These are phyloP conservation scores for Lycorma delicatula DNA, from an alignment of 1,140 invertebrate genomes.

Conservation along the genomic window DNA sequence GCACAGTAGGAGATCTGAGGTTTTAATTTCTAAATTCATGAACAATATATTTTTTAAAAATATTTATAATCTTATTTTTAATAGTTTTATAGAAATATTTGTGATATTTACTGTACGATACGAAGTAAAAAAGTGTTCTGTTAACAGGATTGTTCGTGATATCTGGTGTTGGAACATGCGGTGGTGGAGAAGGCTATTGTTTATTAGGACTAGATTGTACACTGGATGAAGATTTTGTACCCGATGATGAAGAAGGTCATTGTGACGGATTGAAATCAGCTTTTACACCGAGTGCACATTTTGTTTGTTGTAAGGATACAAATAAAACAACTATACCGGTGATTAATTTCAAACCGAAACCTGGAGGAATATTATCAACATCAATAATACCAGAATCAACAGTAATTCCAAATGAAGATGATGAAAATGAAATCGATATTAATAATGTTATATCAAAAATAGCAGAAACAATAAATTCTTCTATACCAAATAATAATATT, in stretches of 20 bases:
- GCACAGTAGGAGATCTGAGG: too few relatives aligned
- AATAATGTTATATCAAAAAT: constrained; percentile 2
- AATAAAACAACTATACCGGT: constrained; percentile 9
- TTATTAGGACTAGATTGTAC: constrained; percentile 37
- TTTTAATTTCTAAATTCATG: too few relatives aligned
- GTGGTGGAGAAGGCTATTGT: constrained; percentile 39
- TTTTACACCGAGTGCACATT: constrained; percentile 39
- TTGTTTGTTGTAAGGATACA: constrained; percentile 37
- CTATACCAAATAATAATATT: too few relatives aligned
- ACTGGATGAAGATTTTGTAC: constrained; percentile 38
- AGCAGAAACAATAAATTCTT: background rate
- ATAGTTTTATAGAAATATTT: too few relatives aligned
- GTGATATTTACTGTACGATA: too few relatives aligned
- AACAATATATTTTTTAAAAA: too few relatives aligned
- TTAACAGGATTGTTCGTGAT: constrained; percentile 41
- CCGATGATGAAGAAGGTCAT: constrained; percentile 35
- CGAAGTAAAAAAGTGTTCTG: constrained; percentile 7
- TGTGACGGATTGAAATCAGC: constrained; percentile 38
- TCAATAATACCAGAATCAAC: background rate
- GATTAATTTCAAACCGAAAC: background rate
- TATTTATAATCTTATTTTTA: too few relatives aligned
- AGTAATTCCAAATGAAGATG: background rate
- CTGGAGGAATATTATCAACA: background rate
- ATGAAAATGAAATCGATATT: constrained; percentile 7
- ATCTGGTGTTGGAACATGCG: constrained; percentile 39